phyloP scores from a whole-genome alignment of 2,113 vertebrate species.

The mouse (Mus musculus) region GRCm39 chr13:54090501-54091000 shows the following conservation, averaged over 20 bases:
- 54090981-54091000: constrained; percentile 47
- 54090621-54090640: background rate
- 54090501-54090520: background rate
- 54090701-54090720: background rate
- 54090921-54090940: constrained; percentile 1
- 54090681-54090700: background rate
- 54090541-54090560: background rate
- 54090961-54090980: constrained; percentile 2
- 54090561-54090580: no score
- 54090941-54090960: background rate
- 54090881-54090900: constrained; percentile 6
- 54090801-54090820: background rate
- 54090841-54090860: background rate
- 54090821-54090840: background rate
- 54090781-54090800: background rate
- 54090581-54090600: background rate
- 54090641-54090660: background rate
- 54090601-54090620: background rate
- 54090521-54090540: background rate
- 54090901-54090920: background rate
- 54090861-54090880: background rate
- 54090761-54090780: background rate
- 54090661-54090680: background rate
- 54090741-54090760: background rate
- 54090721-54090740: background rate